Conservation (phyloP, 2,113 vertebrate species). For the Grammomys dolichurus region DNA sequence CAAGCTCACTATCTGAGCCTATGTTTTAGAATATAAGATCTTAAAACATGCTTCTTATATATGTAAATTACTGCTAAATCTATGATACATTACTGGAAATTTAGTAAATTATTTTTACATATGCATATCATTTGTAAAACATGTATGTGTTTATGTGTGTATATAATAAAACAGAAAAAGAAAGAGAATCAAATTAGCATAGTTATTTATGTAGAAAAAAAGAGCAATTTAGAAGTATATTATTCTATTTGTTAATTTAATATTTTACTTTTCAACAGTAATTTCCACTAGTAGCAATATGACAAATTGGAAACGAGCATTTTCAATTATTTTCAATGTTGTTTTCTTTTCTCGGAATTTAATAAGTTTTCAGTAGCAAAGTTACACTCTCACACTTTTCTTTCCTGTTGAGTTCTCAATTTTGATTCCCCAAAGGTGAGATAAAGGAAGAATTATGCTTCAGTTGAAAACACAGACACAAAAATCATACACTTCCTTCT, state of each 20-base stretch:
- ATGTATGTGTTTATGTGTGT: fast-evolving
- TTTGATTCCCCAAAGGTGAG: conserved; percentile 73
- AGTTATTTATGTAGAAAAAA: conserved; percentile 6
- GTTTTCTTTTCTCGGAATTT: conserved; percentile 53
- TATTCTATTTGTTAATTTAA: conserved; percentile 61
- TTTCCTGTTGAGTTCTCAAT: conserved; percentile 58
- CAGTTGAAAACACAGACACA: conserved; percentile 53
- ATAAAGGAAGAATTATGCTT: conserved; percentile 58
- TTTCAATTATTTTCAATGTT: conserved; percentile 69
- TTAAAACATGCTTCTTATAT: neutral
- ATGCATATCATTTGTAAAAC: neutral
- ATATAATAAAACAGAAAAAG: no score
- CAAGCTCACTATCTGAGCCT: neutral
- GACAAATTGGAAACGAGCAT: conserved; percentile 64
- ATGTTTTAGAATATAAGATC: neutral
- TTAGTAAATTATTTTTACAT: neutral
- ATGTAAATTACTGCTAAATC: neutral
- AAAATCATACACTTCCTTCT: conserved; percentile 24
- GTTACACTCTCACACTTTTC: neutral
- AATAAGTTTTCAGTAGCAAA: conserved; percentile 69
- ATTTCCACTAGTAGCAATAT: conserved; percentile 49
- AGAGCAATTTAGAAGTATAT: neutral
- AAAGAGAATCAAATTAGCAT: neutral
- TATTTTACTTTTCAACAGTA: conserved; percentile 53
- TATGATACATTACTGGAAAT: neutral